phyloP scores from a whole-genome alignment of 2,113 vertebrate species.

The Urocitellus parryii region DNA sequence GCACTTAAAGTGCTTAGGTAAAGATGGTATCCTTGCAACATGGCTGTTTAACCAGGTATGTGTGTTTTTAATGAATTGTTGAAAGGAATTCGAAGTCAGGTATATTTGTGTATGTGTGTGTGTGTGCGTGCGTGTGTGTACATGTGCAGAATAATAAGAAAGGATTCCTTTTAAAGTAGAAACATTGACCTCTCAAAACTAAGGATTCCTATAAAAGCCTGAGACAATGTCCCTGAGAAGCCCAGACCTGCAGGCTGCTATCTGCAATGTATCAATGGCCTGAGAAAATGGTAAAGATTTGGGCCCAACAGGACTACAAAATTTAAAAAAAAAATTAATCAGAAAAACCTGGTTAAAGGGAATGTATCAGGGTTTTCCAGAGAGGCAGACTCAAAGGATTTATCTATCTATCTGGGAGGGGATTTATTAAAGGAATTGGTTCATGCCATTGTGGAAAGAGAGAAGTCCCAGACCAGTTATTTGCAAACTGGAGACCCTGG shows the following conservation, averaged over 20 bases:
- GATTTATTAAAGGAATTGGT: not conserved
- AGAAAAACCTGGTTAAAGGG: not conserved
- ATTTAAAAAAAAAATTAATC: not conserved
- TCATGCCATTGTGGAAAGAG: not conserved
- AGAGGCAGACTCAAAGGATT: not conserved
- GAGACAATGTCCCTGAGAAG: not conserved
- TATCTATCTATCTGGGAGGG: not conserved
- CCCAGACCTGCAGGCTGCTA: not conserved
- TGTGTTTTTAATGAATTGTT: not conserved
- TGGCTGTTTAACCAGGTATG: not conserved
- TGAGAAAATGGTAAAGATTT: not conserved
- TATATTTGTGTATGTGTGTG: not conserved
- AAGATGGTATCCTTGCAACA: not conserved
- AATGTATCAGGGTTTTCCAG: not conserved
- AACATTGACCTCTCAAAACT: not conserved
- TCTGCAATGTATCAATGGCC: not conserved
- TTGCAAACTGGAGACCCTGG: not conserved
- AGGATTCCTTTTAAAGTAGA: not conserved
- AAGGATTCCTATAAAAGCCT: slow-evolving; percentile 3
- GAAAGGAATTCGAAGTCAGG: slow-evolving; percentile 6
- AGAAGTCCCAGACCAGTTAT: not conserved
- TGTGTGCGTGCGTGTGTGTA: not conserved
- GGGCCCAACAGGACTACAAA: not conserved
- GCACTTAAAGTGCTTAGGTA: not conserved
- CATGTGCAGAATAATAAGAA: not conserved